A percentile compares a stretch with the other conserved stretches of the same genome.
phyloP scores from a whole-genome alignment of 2,888 invertebrate species.

The Endomychus coccineus region DNA sequence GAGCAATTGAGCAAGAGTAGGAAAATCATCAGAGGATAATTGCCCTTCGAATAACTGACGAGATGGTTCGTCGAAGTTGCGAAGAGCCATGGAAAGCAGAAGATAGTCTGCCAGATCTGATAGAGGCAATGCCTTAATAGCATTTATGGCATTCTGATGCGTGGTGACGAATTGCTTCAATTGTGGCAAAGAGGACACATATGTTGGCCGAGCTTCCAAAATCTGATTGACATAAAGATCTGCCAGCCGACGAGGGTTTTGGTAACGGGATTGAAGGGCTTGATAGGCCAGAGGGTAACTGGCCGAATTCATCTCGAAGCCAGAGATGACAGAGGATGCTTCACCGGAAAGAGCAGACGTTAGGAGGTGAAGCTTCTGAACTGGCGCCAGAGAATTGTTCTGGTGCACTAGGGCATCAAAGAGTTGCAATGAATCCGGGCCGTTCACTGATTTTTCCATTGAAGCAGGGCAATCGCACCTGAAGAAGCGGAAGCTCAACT shows the following conservation, averaged over 20 bases:
- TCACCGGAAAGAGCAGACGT: slow-evolving; percentile 2
- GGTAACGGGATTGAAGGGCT: not conserved
- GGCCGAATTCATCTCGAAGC: not conserved
- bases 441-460: no score
- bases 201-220: not conserved
- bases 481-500: no score
- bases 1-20: not conserved
- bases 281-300: slow-evolving; percentile 1
- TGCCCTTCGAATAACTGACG: slow-evolving; percentile 4
- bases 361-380: slow-evolving; percentile 3
- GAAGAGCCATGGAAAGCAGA: not conserved
- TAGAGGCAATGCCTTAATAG: slow-evolving; percentile 1
- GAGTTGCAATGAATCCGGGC: no score
- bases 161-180: no score
- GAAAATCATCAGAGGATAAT: slow-evolving; percentile 4
- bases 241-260: not conserved
- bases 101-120: slow-evolving; percentile 4
- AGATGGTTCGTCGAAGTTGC: slow-evolving; percentile 3
- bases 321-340: slow-evolving; percentile 1
- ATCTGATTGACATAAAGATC: not conserved
- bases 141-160: slow-evolving; percentile 4
- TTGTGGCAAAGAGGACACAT: not conserved
- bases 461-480: no score
- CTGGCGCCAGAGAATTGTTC: no score
- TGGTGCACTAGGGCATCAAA: no score